Percentiles rank a stretch among this genome's conserved stretches.
Evolutionary conservation across 2,113 vertebrate species (phyloP).

Genomic region (Diglossa brunneiventris): DNA sequence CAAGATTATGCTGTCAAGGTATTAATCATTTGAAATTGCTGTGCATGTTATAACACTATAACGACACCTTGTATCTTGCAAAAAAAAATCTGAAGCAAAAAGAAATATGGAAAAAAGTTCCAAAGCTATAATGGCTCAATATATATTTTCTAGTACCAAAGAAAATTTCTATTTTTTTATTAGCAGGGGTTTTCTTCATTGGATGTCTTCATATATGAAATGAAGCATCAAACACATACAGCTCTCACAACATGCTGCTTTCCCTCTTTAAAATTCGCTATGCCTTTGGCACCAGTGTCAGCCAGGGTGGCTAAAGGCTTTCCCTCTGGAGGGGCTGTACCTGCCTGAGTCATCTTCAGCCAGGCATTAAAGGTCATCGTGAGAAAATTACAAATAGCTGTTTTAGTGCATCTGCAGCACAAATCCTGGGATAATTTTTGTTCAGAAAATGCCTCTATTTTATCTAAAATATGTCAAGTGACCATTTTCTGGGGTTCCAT

Average conservation of each 20-base stretch:
- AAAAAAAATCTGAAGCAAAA: not conserved
- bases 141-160: not conserved
- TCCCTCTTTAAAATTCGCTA: not conserved
- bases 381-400: not conserved
- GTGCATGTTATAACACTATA: not conserved
- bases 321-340: not conserved
- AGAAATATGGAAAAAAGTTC: not conserved
- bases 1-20: not conserved
- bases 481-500: not conserved
- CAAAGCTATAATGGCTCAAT: not conserved
- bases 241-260: not conserved
- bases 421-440: not conserved
- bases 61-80: not conserved
- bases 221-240: not conserved
- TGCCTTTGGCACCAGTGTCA: not conserved
- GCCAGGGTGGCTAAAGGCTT: not conserved
- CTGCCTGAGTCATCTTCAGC: not conserved
- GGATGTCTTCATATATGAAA: not conserved
- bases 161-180: not conserved
- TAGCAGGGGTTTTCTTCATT: not conserved
- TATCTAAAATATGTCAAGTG: not conserved
- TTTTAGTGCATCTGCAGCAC: not conserved
- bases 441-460: not conserved
- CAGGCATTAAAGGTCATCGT: not conserved
- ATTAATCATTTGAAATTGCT: conserved; percentile 34